Evolutionary conservation across 2,113 vertebrate species (phyloP), one percentile per base, ranked within the genome.

Genomic region (Empidonax alnorum): DNA sequence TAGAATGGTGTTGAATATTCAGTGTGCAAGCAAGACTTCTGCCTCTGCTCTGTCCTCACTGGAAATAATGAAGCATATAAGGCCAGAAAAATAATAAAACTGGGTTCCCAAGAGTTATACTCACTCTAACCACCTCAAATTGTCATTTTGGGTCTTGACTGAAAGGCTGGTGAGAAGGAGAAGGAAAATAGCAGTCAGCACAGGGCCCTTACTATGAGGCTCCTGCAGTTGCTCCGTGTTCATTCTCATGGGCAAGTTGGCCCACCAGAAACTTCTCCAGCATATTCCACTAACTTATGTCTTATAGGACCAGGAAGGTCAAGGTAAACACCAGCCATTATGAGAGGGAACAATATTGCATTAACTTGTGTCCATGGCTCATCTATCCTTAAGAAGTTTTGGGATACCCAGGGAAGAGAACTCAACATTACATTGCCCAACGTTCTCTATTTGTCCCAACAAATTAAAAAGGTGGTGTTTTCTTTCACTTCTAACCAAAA

Each of bases 181-280:
- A 28, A 77, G 19, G 14, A 33, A 61, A 62, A 62, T 7, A 53
- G 58, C 19, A 9, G 8, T 16, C 25, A 62, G 7, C 72, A 6
- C 30, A 65, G 10, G 52, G 10, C 14, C 61, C 35, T 68, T 28
- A 22, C 14, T 56, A 1, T 22, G 31, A 75, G 11, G 7, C 4
- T 86, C 14, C 53, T 73, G 22, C 33, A 42, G 39, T 50, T 78
- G 47, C 16, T 56, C 66, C 49, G 44, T 67, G 33, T 14, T 55
- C 1, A 0, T 67, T 66, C 4, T 5, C 31, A 28, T 5, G 6
- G 25, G 27, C 44, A 65, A 33, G 4, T 1, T 28, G 17, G 27
- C 14, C 55, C 37, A 46, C 12, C 4, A 20, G 75, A 72, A 95
- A 33, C 52, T 47, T 63, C 55, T 69, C n/a, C 50, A 86, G 46